A percentile compares a stretch with the other conserved stretches of the same genome.
Conservation (phyloP, 1,140 invertebrate genomes). For the Bombus waltoni region DNA sequence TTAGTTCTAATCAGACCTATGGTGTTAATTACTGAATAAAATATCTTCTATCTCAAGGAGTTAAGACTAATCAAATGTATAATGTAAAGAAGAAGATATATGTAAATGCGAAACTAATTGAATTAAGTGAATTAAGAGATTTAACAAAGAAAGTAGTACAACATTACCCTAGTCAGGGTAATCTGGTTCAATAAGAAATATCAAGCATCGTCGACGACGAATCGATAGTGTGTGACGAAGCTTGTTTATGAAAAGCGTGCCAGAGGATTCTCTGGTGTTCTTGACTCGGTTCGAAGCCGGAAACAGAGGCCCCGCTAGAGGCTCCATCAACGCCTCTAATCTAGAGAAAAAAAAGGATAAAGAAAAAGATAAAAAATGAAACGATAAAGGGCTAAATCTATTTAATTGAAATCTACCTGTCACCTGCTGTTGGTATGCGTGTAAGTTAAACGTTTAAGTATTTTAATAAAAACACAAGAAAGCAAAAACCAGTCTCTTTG, state of each 20-base stretch:
- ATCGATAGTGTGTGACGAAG: conserved; percentile 54
- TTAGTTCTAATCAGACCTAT: neutral
- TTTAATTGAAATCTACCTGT: conserved; percentile 71
- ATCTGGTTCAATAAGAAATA: conserved; percentile 6
- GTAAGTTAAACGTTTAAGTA: conserved; percentile 70
- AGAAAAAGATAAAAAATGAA: neutral
- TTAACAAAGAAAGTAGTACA: neutral
- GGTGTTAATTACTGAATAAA: neutral
- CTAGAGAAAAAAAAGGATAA: neutral
- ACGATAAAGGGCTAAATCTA: conserved; percentile 62
- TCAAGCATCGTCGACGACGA: conserved; percentile 15
- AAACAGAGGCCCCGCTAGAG: conserved; percentile 20
- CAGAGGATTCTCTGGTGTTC: neutral
- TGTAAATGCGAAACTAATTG: neutral
- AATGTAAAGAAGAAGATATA: neutral
- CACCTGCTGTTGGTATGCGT: conserved; percentile 61
- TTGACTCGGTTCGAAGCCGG: conserved; percentile 29
- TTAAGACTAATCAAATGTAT: neutral
- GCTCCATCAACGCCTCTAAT: neutral
- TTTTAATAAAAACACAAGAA: conserved; percentile 65
- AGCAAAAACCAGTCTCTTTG: conserved; percentile 6
- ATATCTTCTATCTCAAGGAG: neutral
- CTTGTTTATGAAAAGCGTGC: conserved; percentile 36
- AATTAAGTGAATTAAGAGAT: neutral
- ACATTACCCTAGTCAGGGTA: neutral